A percentile compares a stretch with the other conserved stretches of the same genome.
These are phyloP conservation scores for Dendroctonus ponderosae DNA, from an alignment of 1,140 invertebrate genomes.

Conservation along the genomic window DNA sequence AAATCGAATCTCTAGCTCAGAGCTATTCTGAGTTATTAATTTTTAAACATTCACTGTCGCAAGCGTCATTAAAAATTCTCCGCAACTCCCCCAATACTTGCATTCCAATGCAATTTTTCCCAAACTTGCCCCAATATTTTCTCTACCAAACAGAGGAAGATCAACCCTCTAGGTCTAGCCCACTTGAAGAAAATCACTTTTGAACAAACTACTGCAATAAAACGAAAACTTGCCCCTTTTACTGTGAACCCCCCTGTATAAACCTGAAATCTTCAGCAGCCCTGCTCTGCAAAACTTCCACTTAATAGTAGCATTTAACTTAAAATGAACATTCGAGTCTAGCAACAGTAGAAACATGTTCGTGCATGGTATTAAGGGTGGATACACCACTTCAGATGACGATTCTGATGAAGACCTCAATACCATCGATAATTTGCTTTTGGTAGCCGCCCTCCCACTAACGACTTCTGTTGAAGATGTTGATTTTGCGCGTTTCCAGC, in stretches of 20 bases:
- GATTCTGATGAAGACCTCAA: constrained; percentile 34
- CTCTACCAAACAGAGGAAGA: neutral
- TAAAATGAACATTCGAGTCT: neutral
- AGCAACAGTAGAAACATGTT: constrained; percentile 39
- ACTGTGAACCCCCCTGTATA: neutral
- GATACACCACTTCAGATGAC: constrained; percentile 29
- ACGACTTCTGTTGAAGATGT: neutral
- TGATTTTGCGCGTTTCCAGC: constrained; percentile 54
- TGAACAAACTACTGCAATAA: too few species aligned
- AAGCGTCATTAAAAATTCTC: too few species aligned
- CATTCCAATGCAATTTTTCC: too few species aligned
- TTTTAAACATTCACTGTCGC: too few species aligned
- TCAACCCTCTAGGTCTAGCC: neutral
- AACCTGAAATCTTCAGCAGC: neutral
- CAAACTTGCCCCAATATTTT: neutral
- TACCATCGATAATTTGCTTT: constrained; percentile 36
- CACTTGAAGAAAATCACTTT: neutral
- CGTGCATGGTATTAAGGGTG: constrained; percentile 38
- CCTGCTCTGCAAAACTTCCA: neutral
- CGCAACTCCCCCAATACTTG: too few species aligned
- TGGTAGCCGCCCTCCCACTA: constrained; percentile 28
- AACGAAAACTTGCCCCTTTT: neutral
- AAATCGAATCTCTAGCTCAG: neutral
- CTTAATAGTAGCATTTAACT: neutral
- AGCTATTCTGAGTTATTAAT: neutral